phyloP scores from a whole-genome alignment of 2,113 vertebrate genomes.

The Heterochromis multidens region DNA sequence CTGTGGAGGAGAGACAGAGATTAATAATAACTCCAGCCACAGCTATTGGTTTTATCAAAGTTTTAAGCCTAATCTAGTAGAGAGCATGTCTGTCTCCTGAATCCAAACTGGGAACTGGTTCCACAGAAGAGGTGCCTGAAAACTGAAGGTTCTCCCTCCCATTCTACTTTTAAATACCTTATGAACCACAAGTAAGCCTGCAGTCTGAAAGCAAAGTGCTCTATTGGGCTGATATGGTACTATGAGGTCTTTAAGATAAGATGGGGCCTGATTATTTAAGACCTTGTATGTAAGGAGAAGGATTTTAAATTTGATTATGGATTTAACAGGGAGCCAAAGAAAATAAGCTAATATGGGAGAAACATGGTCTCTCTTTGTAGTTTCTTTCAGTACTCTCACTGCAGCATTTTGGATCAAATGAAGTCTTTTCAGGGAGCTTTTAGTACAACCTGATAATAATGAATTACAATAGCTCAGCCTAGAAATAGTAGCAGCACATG shows the following conservation, averaged over 20 bases:
- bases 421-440: not conserved
- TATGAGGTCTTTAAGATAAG: no score
- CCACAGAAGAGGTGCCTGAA: not conserved
- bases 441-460: not conserved
- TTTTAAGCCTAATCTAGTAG: not conserved
- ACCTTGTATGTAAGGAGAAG: not conserved
- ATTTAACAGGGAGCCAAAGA: not conserved
- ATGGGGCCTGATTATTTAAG: not conserved
- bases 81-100: not conserved
- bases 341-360: not conserved
- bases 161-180: no score
- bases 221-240: no score
- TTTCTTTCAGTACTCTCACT: no score
- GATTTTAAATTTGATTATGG: accelerated
- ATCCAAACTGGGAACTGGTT: not conserved
- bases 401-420: not conserved
- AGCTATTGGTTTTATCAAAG: no score
- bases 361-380: no score
- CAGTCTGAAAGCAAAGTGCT: no score
- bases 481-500: not conserved
- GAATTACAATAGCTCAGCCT: accelerated
- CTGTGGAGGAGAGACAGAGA: no score
- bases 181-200: no score
- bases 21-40: no score
- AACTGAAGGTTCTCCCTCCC: no score